These are phyloP conservation scores for Brenthis hecate DNA, from an alignment of 2,888 invertebrate species.

Conservation along the genomic window DNA sequence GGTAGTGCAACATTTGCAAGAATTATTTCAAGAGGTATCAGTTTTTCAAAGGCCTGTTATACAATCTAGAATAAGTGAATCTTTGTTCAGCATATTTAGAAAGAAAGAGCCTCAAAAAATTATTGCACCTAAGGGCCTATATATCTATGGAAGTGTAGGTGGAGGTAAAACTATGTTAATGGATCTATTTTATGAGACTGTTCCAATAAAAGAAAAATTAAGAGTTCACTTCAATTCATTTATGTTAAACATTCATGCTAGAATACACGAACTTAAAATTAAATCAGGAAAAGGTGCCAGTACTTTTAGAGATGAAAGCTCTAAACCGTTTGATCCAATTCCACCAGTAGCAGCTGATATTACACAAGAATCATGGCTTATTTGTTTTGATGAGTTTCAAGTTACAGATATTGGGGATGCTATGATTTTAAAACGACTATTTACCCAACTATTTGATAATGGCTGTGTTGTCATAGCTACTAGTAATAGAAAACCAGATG, in stretches of 20 bases:
- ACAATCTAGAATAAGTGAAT: slow-evolving; percentile 46
- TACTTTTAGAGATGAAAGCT: slow-evolving; percentile 69
- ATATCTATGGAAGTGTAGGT: slow-evolving; percentile 95
- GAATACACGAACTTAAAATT: slow-evolving; percentile 92
- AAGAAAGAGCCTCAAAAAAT: slow-evolving; percentile 67
- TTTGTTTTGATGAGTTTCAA: slow-evolving; percentile 99
- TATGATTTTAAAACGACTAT: slow-evolving; percentile 97
- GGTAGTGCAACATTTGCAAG: slow-evolving; percentile 87
- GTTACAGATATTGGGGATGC: slow-evolving; percentile 99
- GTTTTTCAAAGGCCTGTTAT: slow-evolving; percentile 75
- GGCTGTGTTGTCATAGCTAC: slow-evolving; percentile 98
- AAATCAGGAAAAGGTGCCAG: slow-evolving; percentile 76
- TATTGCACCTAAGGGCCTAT: slow-evolving; percentile 89
- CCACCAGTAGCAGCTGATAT: slow-evolving; percentile 95
- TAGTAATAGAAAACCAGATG: slow-evolving; percentile 97
- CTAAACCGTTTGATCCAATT: slow-evolving; percentile 93
- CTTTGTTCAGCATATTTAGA: slow-evolving; percentile 66
- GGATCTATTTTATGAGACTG: slow-evolving; percentile 95
- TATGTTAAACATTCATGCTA: slow-evolving; percentile 97
- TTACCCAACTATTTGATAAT: slow-evolving; percentile 94
- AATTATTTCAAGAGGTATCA: slow-evolving; percentile 84
- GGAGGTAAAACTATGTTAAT: slow-evolving; percentile 99
- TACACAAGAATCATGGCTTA: slow-evolving; percentile 92
- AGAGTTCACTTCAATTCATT: slow-evolving; percentile 98
- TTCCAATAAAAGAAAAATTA: slow-evolving; percentile 84